Evolutionary conservation across 1,140 invertebrate species (phyloP), one percentile per base, ranked within the genome.

Genomic region (Halesus radiatus): DNA sequence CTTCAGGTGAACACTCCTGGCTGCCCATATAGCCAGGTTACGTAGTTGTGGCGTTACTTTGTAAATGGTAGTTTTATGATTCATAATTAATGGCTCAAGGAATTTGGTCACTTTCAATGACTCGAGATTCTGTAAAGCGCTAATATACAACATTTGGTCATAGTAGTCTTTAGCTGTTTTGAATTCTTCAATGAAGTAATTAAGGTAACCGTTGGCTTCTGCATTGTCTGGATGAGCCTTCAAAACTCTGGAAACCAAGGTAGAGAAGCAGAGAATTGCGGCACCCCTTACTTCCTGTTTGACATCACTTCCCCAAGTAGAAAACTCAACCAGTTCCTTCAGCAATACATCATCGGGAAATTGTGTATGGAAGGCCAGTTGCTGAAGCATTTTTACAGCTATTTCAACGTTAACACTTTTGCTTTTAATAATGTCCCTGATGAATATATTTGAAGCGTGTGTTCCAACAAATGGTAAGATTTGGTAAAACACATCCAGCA

Each of bases 381-480:
- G 85, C 13, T 78, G 22, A 8, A 90, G 80, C 84, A 90, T 85
- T 23, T 78, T 18, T 3, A 88, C 37, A 1, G 85, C 85, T 0
- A 78, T 68, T 4, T 74, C 5, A 23, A 86, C 84, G 3, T 84
- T 70, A 2, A 89, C 75, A 56, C 84, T 84, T 15, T 85, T 84
- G 1, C 85, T 82, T 13, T 76, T 81, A 20, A 90, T 84, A 1
- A 89, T 29, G 37, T 88, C 84, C 58, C 84, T 81, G 13, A 86
- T 86, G 68, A 90, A 88, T 4, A 85, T 64, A 32, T 84, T 85
- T 0, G 86, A 84, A 7, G 85, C 86, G 13, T 83, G 64, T 1
- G 88, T 89, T n/a, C 90, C 90, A 18, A 88, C 84, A 16, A 87
- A 79, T 3, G 89, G 87, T 10, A 90, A 20, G 26, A 89, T 85